phyloP scores from a whole-genome alignment of 2,113 vertebrate genomes.

The Eolophus roseicapilla region DNA sequence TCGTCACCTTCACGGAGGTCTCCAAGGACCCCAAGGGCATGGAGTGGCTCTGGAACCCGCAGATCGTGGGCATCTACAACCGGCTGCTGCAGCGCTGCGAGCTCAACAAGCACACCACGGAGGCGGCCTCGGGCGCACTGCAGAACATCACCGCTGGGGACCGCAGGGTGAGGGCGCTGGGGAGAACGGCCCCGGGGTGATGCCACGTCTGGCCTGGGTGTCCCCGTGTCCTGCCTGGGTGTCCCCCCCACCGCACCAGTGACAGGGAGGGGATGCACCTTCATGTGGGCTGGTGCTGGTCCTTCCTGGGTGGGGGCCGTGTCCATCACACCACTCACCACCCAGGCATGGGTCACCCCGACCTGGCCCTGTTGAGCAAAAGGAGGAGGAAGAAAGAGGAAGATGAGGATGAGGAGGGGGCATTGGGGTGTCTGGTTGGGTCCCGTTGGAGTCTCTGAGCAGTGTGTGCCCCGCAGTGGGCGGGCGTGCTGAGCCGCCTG shows the following conservation, averaged over 20 bases:
- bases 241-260: accelerated
- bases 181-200: accelerated
- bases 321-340: accelerated
- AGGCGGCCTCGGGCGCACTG: constrained; percentile 87
- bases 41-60: constrained; percentile 96
- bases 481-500: constrained; percentile 84
- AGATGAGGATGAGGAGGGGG: background rate
- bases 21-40: constrained; percentile 87
- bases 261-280: background rate
- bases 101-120: constrained; percentile 80
- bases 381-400: background rate
- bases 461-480: constrained; percentile 77
- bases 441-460: background rate
- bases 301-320: background rate
- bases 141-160: constrained; percentile 95
- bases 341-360: accelerated
- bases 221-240: accelerated
- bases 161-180: constrained; percentile 74
- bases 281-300: background rate
- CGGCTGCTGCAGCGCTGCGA: constrained; percentile 84
- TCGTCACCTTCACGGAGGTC: constrained; percentile 86
- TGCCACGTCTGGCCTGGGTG: background rate
- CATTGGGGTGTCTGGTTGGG: background rate
- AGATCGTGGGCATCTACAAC: constrained; percentile 87
- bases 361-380: accelerated